phyloP scores from a whole-genome alignment of 30 jellyfish, hydroid and myxozoan genomes.

The Clytia hemisphaerica region DNA sequence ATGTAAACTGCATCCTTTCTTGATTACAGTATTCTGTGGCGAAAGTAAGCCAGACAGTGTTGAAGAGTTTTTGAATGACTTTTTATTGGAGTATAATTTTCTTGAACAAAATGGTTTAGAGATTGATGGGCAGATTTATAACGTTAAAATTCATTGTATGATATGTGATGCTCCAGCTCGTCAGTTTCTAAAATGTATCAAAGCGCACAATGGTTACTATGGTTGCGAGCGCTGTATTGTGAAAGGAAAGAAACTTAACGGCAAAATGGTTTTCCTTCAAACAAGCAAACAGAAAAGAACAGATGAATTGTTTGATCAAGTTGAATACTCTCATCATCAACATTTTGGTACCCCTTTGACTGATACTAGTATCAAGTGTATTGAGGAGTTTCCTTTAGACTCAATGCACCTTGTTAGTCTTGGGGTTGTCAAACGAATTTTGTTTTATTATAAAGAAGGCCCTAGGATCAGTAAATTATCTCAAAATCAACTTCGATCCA shows the following conservation, averaged over 20 bases:
- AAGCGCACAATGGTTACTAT: constrained; percentile 20
- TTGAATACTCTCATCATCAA: constrained; percentile 6
- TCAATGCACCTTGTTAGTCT: constrained; percentile 25
- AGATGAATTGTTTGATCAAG: neutral
- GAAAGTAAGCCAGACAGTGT: constrained; percentile 18
- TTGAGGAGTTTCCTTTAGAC: constrained; percentile 14
- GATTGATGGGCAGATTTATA: neutral
- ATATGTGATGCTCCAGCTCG: constrained; percentile 47
- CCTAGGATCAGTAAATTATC: constrained; percentile 32
- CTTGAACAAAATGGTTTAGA: constrained; percentile 7
- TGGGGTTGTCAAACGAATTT: constrained; percentile 18
- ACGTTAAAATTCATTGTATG: constrained; percentile 6
- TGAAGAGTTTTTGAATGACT: constrained; percentile 21
- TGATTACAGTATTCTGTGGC: constrained; percentile 44
- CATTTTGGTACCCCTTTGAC: neutral
- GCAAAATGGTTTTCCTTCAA: neutral
- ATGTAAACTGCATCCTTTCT: neutral
- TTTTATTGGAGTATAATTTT: constrained; percentile 1
- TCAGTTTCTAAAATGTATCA: constrained; percentile 28
- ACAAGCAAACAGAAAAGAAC: neutral
- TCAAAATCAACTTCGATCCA: constrained; percentile 3
- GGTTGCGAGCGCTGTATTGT: constrained; percentile 32
- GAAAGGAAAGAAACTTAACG: constrained; percentile 5
- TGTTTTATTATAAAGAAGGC: constrained; percentile 12
- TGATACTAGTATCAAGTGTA: constrained; percentile 1